Evolutionary conservation across 2,888 invertebrate species (phyloP), one percentile per base, ranked within the genome.

Genomic region (Corythucha ciliata): DNA sequence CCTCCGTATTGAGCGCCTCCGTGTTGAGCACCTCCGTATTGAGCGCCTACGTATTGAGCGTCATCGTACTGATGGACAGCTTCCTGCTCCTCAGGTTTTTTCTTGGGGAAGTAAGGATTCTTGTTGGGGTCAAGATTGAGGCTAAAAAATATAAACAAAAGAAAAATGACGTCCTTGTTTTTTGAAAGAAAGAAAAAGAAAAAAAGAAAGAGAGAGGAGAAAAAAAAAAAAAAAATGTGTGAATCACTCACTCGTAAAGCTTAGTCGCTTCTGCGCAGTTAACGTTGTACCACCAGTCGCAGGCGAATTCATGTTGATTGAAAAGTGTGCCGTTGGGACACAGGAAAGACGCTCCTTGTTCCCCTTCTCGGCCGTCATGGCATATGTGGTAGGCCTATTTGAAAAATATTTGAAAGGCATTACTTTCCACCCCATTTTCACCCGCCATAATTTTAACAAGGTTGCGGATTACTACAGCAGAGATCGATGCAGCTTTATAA

Each of bases 271-370:
- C 76, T 4, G 78, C 77, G 62, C 89, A 89, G 64, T 88, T 81
- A 0, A 88, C 87, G 66, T 89, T 89, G 73, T 87, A 87, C 89
- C 89, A 89, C 88, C 88, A 89, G 66, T 89, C 89, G 62, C 89
- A 89, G 2, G 84, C 78, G 62, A 89, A 89, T 65, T 87, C 82
- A 56, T 79, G 77, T 64, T 89, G 89, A 69, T 86, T 86, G 69
- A 89, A 89, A 54, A 89, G 72, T 0, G 89, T 89, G 1, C 89
- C 89, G 63, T 89, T 88, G 45, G 85, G 81, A 69, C 89, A 89
- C 3, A 89, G 76, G 69, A 89, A 88, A 0, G 81, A 76, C 0
- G 88, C 83, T 0, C 88, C 68, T 45, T 63, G 61, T 61, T 84
- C 77, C 1, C 88, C 86, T 64, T 88, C 87, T 10, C 87, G 78